phyloP scores from a whole-genome alignment of 2,888 invertebrate species.

The Hedya salicella region DNA sequence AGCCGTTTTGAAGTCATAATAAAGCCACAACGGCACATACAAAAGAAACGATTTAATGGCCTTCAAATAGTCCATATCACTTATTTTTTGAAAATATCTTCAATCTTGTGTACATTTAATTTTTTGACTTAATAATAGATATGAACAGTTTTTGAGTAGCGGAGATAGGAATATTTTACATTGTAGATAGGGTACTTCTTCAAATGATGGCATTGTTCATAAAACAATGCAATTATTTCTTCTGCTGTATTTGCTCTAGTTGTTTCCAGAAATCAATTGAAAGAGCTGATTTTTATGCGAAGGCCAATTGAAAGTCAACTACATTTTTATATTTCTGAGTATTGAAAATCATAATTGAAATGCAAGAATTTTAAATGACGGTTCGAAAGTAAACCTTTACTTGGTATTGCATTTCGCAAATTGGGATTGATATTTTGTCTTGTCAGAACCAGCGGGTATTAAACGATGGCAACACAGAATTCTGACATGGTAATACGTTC shows the following conservation, averaged over 20 bases:
- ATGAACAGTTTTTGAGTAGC: neutral
- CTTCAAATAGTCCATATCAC: no score
- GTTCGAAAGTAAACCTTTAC: neutral
- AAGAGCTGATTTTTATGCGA: conserved; percentile 12
- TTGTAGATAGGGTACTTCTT: neutral
- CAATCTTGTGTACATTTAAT: no score
- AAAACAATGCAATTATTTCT: conserved; percentile 3
- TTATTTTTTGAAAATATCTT: no score
- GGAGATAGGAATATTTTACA: neutral
- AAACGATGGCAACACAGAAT: neutral
- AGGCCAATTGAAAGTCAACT: conserved; percentile 27
- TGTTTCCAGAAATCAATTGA: conserved; percentile 3
- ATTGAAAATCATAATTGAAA: neutral
- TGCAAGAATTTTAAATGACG: conserved; percentile 6
- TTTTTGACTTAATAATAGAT: no score
- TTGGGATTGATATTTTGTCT: neutral
- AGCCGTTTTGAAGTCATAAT: no score
- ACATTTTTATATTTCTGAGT: conserved; percentile 18
- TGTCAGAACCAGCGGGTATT: neutral
- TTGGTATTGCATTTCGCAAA: no score
- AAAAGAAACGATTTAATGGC: no score
- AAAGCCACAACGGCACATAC: no score
- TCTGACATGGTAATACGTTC: conserved; percentile 12
- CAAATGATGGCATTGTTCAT: neutral
- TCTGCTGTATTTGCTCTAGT: neutral